phyloP scores from a whole-genome alignment of 2,113 vertebrate species.

The Mugil cephalus region DNA sequence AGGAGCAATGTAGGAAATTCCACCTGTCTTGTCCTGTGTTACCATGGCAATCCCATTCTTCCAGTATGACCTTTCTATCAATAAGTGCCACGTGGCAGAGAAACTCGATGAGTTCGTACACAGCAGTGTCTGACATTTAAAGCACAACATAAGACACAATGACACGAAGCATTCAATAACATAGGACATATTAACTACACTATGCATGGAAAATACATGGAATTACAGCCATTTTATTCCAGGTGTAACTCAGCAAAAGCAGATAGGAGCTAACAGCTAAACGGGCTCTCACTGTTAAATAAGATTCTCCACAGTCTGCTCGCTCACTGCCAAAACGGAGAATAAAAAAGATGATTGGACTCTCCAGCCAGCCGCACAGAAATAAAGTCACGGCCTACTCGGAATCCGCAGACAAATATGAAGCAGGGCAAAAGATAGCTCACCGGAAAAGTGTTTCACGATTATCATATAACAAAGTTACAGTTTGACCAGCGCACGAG shows the following conservation, averaged over 20 bases:
- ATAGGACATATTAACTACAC: background rate
- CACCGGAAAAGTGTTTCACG: conserved; percentile 4
- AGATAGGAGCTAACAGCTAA: background rate
- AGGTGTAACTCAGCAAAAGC: background rate
- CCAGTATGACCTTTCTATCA: conserved; percentile 76
- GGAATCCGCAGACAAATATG: conserved; percentile 29
- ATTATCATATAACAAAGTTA: background rate
- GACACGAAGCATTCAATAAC: conserved; percentile 20
- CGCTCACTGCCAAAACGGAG: conserved; percentile 4
- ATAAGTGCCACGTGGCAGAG: conserved; percentile 48
- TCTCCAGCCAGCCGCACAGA: conserved; percentile 6
- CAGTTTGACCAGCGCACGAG: conserved; percentile 22
- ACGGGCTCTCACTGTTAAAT: background rate
- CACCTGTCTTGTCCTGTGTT: conserved; percentile 43
- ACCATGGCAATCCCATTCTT: conserved; percentile 74
- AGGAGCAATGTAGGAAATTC: conserved; percentile 37
- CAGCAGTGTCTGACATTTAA: conserved; percentile 74
- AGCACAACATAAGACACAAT: conserved; percentile 39
- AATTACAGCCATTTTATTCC: too few relatives aligned
- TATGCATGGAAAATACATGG: background rate
- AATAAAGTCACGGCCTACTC: background rate
- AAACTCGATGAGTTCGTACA: conserved; percentile 55
- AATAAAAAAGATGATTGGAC: background rate
- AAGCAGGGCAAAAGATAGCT: conserved; percentile 9
- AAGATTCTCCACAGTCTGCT: background rate